Base-by-base conservation (phyloP, 2,797 vertebrate genomes). In the Thaleichthys pacificus region DNA sequence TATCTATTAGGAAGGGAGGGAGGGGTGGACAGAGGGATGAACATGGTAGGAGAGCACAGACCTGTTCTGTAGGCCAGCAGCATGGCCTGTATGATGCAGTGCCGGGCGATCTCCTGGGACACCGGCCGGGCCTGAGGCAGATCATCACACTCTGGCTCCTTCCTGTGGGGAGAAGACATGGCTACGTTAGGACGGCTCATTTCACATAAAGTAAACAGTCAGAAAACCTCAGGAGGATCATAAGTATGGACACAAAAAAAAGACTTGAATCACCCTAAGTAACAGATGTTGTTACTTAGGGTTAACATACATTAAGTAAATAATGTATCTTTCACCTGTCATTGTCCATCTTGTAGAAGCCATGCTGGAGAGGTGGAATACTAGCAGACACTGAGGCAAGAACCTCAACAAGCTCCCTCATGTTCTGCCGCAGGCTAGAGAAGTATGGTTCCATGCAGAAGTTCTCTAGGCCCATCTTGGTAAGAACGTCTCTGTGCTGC, bases 21-120 rank as follows among this genome's bases (percentile, higher is more conserved):
- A 56, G 51, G 51, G 4, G 51, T 1, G 19, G 17, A 5, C 17
- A 17, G 51, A 17, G 19, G 6, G 15, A 49, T 24, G 28, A n/a
- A 17, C 14, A 28, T 6, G 19, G 4, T 15, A 24, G 14, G 22
- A 24, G 12, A 15, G 22, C 12, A 77, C 93, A 88, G 79, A 98
- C 97, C 97, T 91, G 96, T 97, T 82, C 97, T 94, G 66, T 95
- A 97, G 0, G 94, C 91, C 75, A 99, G 89, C 2, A 99, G 90
- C 1, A 89, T 90, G 77, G 97, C 96, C 80, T 98, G 97, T 79
- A 96, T 85, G 85, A 97, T 95, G 74, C 97, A 98, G 82, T 99
- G 97, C 69, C 91, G 88, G 38, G 95, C 93, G 72, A 94, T 88
- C 15, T 96, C 94, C 66, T 97, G 96, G 26, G 96, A 87, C 61